A percentile compares a stretch with the other conserved stretches of the same genome.
phyloP scores from a whole-genome alignment of 2,113 vertebrate genomes.

The Calyptommatus sinebrachiatus region DNA sequence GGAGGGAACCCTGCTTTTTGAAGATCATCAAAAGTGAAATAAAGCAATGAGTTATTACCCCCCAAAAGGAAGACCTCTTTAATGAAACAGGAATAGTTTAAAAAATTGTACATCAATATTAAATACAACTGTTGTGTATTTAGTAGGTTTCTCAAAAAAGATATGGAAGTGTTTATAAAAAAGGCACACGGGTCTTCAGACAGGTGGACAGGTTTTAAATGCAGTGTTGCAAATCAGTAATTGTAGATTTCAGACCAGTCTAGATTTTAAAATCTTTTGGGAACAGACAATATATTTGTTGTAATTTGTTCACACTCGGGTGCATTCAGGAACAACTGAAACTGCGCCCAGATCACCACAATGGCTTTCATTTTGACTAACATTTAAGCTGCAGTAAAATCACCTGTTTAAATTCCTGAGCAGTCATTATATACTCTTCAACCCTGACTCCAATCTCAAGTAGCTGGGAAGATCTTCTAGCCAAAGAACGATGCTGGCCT shows the following conservation, averaged over 20 bases:
- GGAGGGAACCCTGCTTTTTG: conserved; percentile 51
- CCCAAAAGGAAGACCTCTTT: conserved; percentile 86
- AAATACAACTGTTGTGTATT: conserved; percentile 72
- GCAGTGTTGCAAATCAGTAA: conserved; percentile 74
- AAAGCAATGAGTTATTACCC: conserved; percentile 88
- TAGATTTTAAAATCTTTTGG: conserved; percentile 59
- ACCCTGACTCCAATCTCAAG: conserved; percentile 87
- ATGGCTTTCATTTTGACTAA: conserved; percentile 44
- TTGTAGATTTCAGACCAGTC: conserved; percentile 68
- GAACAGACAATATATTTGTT: conserved; percentile 88
- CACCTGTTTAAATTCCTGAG: conserved; percentile 86
- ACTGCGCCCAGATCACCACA: conserved; percentile 66
- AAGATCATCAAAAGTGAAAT: conserved; percentile 48
- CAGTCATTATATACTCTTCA: conserved; percentile 71
- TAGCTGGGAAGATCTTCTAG: conserved; percentile 78
- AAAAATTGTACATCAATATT: conserved; percentile 63
- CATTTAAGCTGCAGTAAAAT: conserved; percentile 66
- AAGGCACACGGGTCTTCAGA: conserved; percentile 95
- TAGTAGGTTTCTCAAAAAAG: conserved; percentile 78
- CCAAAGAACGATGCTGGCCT: conserved; percentile 71
- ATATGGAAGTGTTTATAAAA: conserved; percentile 87
- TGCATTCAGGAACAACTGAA: conserved; percentile 63
- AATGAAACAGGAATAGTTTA: conserved; percentile 75
- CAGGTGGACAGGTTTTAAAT: conserved; percentile 87
- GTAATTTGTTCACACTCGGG: conserved; percentile 75